Conservation (phyloP, 2,888 invertebrate genomes). For the Microctonus hyperodae region DNA sequence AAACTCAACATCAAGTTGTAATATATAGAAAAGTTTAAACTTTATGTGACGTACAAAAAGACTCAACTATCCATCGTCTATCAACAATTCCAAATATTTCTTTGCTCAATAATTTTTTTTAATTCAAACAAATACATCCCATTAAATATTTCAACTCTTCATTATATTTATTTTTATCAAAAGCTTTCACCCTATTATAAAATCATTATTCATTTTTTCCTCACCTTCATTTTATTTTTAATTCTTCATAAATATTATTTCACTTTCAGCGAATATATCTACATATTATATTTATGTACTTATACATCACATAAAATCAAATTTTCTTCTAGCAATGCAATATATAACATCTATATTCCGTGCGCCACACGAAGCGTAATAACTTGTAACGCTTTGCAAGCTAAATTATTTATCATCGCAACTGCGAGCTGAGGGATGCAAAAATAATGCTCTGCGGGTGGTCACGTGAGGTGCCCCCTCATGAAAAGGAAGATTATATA, state of each 20-base stretch:
- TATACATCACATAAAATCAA: background rate
- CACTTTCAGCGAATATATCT: background rate
- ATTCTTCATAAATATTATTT: background rate
- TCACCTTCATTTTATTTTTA: no score
- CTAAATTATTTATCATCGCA: conserved; percentile 52
- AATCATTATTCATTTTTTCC: no score
- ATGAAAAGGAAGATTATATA: conserved; percentile 48
- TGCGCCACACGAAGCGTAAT: conserved; percentile 39
- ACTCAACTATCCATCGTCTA: no score
- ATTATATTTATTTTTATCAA: no score
- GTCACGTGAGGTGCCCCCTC: conserved; percentile 34
- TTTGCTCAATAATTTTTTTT: no score
- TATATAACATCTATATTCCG: background rate
- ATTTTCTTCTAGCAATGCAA: background rate
- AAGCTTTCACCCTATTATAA: no score
- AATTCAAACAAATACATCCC: no score
- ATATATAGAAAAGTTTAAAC: no score
- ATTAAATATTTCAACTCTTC: no score
- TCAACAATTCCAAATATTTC: no score
- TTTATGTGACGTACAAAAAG: no score
- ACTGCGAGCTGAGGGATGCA: conserved; percentile 34
- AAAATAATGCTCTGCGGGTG: conserved; percentile 41
- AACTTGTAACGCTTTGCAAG: conserved; percentile 46
- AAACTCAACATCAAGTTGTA: no score
- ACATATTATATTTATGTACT: background rate